phyloP scores from a whole-genome alignment of 2,888 invertebrate genomes.

The Muschampia plurimacula region DNA sequence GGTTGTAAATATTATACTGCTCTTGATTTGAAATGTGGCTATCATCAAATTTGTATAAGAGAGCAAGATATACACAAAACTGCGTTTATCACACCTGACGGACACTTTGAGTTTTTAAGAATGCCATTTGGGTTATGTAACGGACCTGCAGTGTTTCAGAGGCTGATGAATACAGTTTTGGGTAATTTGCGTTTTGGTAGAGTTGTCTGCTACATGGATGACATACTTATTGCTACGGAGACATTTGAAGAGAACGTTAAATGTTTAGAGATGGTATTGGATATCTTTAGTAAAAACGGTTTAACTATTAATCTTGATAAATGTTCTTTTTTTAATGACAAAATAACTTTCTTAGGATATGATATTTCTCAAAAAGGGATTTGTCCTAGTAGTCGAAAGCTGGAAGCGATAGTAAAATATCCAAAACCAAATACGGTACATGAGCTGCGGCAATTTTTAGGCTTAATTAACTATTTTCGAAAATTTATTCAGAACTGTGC shows the following conservation, averaged over 20 bases:
- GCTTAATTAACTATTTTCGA: conserved; percentile 35
- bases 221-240: conserved; percentile 39
- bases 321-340: conserved; percentile 38
- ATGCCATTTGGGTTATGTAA: conserved; percentile 52
- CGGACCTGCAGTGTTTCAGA: conserved; percentile 49
- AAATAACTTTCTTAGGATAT: conserved; percentile 29
- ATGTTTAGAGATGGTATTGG: conserved; percentile 22
- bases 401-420: conserved; percentile 26
- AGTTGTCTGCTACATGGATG: conserved; percentile 41
- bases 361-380: conserved; percentile 33
- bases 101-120: conserved; percentile 21
- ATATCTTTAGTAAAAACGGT: conserved; percentile 33
- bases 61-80: conserved; percentile 7
- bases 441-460: conserved; percentile 39
- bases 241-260: conserved; percentile 38
- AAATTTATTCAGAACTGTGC: conserved; percentile 36
- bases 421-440: conserved; percentile 35
- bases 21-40: conserved; percentile 2
- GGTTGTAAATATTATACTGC: conserved; percentile 10
- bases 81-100: conserved; percentile 10
- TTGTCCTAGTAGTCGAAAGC: conserved; percentile 28
- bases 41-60: conserved; percentile 5
- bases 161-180: conserved; percentile 49
- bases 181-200: conserved; percentile 35
- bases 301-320: conserved; percentile 38